Evolutionary conservation across 2,888 invertebrate genomes (phyloP).

Genomic region (Rhabditoides inermis): DNA sequence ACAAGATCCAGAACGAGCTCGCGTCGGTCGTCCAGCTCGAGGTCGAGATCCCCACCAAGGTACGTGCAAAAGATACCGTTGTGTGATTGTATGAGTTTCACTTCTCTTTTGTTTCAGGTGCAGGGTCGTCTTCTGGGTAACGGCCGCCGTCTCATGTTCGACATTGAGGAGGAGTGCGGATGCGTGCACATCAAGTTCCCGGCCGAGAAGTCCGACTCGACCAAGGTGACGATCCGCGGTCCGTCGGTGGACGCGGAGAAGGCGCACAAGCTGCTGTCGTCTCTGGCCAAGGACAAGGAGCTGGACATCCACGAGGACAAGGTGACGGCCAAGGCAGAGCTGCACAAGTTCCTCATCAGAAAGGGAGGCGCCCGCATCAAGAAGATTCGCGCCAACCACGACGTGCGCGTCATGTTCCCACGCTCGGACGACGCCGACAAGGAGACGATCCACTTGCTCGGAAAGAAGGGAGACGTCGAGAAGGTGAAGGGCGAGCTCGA

Average conservation of each 20-base stretch:
- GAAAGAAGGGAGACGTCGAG: conserved; percentile 76
- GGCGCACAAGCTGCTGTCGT: conserved; percentile 55
- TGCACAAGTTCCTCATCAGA: conserved; percentile 95
- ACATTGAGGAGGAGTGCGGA: conserved; percentile 94
- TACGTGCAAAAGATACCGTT: too few relatives aligned
- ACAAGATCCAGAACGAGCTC: conserved; percentile 86
- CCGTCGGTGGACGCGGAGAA: conserved; percentile 57
- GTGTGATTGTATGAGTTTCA: too few relatives aligned
- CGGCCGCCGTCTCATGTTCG: conserved; percentile 69
- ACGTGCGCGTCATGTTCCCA: conserved; percentile 86
- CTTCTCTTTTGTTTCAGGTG: too few relatives aligned
- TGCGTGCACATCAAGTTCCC: conserved; percentile 93
- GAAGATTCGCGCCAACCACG: conserved; percentile 76
- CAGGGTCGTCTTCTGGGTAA: conserved; percentile 78
- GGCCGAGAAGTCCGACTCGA: conserved; percentile 69
- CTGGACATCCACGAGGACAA: conserved; percentile 76
- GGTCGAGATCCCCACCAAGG: conserved; percentile 31
- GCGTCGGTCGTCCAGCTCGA: conserved; percentile 60
- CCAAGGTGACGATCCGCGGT: conserved; percentile 54
- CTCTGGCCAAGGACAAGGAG: conserved; percentile 59
- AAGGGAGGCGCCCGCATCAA: conserved; percentile 63
- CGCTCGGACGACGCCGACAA: conserved; percentile 69
- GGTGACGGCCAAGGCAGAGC: conserved; percentile 82
- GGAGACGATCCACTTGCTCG: conserved; percentile 77
- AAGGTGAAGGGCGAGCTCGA: conserved; percentile 64